Evolutionary conservation across 2,888 invertebrate genomes (phyloP), one percentile per base, ranked within the genome.

Genomic region (Eilema sororculum): DNA sequence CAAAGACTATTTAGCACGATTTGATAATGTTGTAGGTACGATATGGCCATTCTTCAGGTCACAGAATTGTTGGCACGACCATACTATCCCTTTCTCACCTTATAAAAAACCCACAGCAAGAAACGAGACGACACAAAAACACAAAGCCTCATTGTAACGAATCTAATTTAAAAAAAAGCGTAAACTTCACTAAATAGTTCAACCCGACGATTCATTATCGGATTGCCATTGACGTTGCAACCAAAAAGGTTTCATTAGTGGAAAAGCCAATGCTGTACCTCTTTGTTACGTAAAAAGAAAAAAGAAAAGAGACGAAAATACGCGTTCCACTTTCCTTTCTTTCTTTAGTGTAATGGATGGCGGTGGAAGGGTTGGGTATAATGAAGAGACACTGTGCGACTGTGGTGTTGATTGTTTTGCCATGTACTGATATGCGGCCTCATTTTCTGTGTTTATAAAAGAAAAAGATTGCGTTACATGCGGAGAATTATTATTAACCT

Each of bases 191-290:
- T 68, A 67, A 74, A 78, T 77, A 79, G 81, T 78, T 79, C 65
- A 30, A 33, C n/a, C 74, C 68, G 72, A 71, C 69, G 68, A 78
- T 80, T 86, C 84, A 87, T 86, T 88, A 89, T 87, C 84, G 78
- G 84, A 88, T 88, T 86, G 85, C 75, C 64, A 67, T 60, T 73
- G 83, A 83, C 82, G 84, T 86, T 85, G 84, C 80, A 82, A 87
- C 78, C 67, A 80, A 86, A 90, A 90, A 89, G 89, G 86, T 90
- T 91, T 91, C 91, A 91, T 92, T 90, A 91, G 86, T 81, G 84
- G 81, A 86, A 90, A 86, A 90, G 90, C 88, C 86, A 86, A 89
- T 88, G 81, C 72, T 79, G 82, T 76, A 81, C 77, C 84, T 83
- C 89, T 91, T 91, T 91, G 91, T 91, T 86, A 81, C 72, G 13